These are phyloP conservation scores for Coelopa frigida DNA, from an alignment of 1,140 invertebrate species.

Conservation along the genomic window DNA sequence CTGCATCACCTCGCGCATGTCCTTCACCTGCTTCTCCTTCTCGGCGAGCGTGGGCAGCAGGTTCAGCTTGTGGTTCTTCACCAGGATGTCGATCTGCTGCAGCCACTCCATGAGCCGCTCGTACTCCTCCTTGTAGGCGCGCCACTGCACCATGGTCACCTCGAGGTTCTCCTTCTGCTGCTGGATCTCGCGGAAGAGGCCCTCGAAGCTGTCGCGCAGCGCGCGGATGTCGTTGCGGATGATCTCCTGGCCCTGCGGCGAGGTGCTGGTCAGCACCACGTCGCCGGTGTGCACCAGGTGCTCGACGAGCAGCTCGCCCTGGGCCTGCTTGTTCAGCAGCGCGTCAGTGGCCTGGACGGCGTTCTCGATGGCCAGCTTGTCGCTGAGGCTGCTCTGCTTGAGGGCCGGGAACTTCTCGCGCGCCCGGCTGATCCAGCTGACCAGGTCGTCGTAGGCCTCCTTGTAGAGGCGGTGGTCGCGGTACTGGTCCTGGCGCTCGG, in stretches of 20 bases:
- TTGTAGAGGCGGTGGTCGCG: constrained; percentile 82
- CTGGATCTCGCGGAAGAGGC: constrained; percentile 76
- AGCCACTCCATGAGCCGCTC: constrained; percentile 88
- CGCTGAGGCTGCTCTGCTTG: constrained; percentile 74
- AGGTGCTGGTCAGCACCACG: constrained; percentile 77
- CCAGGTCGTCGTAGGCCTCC: constrained; percentile 81
- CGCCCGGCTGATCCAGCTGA: constrained; percentile 74
- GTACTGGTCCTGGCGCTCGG: constrained; percentile 76
- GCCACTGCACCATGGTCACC: constrained; percentile 72
- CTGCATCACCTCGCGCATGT: constrained; percentile 69
- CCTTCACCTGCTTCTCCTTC: constrained; percentile 76
- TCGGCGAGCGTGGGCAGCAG: constrained; percentile 73
- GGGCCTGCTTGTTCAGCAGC: constrained; percentile 80
- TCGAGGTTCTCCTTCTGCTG: constrained; percentile 79
- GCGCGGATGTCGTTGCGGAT: constrained; percentile 80
- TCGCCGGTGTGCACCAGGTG: constrained; percentile 78
- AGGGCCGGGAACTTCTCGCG: constrained; percentile 82
- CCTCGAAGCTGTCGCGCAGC: constrained; percentile 74
- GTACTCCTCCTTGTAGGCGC: constrained; percentile 88
- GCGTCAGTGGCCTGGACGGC: constrained; percentile 78
- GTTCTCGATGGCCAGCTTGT: constrained; percentile 82
- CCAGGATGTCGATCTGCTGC: constrained; percentile 84
- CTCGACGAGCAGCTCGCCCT: constrained; percentile 80
- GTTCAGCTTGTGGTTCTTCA: constrained; percentile 84
- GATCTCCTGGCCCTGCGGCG: constrained; percentile 65